Evolutionary conservation across 2,113 vertebrate genomes (phyloP).

Genomic region (Enhydra lutris): DNA sequence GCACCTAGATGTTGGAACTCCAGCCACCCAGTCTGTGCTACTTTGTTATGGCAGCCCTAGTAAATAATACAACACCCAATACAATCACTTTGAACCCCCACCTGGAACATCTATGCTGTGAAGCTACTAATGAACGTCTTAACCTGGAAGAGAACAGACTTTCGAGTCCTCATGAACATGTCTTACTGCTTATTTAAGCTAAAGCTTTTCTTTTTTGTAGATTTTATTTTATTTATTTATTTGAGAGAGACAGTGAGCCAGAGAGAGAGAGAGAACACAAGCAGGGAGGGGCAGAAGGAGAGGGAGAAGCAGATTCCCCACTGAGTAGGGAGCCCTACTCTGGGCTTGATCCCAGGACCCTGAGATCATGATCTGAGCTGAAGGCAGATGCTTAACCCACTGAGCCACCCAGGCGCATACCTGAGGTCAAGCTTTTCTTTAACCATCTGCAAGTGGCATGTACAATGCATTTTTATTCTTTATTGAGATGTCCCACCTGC

Average conservation of each 20-base stretch:
- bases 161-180: neutral
- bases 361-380: no score
- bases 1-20: neutral
- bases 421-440: neutral
- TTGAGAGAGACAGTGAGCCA: no score
- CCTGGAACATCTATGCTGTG: neutral
- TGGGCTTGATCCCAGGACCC: no score
- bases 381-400: no score
- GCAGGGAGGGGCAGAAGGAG: no score
- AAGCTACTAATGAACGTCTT: neutral
- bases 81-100: neutral
- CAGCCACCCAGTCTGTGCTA: neutral
- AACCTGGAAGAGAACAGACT: neutral
- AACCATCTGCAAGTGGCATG: neutral
- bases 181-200: neutral
- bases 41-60: neutral
- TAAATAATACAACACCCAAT: neutral
- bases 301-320: no score
- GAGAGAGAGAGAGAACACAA: no score
- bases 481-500: neutral
- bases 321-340: no score
- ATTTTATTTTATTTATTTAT: no score
- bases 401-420: no score
- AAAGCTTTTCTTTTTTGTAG: neutral
- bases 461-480: neutral